Conservation (phyloP, 2,113 vertebrate genomes). For the Vombatus ursinus region DNA sequence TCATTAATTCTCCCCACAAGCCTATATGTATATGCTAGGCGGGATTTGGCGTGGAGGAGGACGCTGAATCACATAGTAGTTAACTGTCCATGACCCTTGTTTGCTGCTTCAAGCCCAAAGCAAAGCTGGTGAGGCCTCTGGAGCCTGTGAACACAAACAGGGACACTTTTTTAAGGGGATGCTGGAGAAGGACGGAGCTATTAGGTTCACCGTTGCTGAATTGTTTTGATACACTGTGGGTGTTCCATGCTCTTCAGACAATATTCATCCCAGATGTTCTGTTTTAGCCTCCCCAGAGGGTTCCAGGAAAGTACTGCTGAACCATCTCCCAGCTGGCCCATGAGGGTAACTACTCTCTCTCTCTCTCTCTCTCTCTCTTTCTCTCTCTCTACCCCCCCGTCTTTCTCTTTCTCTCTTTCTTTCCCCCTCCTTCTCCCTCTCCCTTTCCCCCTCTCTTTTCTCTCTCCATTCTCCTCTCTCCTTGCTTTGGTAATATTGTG, state of each 20-base stretch:
- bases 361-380: neutral
- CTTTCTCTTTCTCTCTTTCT: neutral
- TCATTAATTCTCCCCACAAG: neutral
- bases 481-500: slow-evolving; percentile 13
- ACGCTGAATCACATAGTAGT: neutral
- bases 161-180: neutral
- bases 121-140: neutral
- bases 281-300: neutral
- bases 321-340: slow-evolving; percentile 1
- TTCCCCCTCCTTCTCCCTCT: neutral
- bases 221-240: no score
- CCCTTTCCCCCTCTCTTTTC: neutral
- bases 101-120: neutral
- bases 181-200: neutral
- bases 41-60: neutral
- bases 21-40: neutral
- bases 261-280: neutral
- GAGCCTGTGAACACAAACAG: neutral
- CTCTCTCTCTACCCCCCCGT: neutral
- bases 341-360: neutral
- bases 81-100: neutral
- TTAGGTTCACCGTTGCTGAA: fast-evolving
- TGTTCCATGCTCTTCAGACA: neutral
- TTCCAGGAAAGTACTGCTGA: neutral
- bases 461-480: neutral